phyloP scores from a whole-genome alignment of 1,140 invertebrate species.

The Drosophila saltans region DNA sequence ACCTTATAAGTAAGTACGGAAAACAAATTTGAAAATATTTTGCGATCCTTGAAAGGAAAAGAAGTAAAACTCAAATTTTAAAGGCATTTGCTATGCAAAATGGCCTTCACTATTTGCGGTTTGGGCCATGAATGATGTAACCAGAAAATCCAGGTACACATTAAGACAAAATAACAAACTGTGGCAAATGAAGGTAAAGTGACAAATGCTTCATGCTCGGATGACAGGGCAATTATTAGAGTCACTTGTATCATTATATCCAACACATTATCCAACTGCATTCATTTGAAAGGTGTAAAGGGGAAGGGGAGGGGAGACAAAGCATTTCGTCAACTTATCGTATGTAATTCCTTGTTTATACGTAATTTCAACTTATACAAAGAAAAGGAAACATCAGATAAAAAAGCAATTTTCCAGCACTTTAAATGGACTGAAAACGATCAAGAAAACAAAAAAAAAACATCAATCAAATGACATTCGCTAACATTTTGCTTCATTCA shows the following conservation, averaged over 20 bases:
- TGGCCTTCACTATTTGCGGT: background rate
- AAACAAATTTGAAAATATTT: background rate
- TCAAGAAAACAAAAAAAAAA: too few species aligned
- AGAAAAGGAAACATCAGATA: background rate
- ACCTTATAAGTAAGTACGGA: conserved; percentile 1
- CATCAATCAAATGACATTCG: too few species aligned
- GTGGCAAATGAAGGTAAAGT: background rate
- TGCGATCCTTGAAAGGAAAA: background rate
- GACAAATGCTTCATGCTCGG: conserved; percentile 12
- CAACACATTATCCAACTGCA: conserved; percentile 20
- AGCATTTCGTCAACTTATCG: background rate
- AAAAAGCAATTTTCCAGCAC: background rate
- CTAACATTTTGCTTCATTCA: too few species aligned
- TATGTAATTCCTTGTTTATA: background rate
- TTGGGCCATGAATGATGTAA: background rate
- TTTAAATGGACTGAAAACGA: too few species aligned
- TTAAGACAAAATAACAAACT: too few species aligned
- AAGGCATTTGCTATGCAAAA: background rate
- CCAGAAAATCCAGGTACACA: background rate
- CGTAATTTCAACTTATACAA: background rate
- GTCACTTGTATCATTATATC: background rate
- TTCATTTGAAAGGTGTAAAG: background rate
- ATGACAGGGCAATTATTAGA: conserved; percentile 11
- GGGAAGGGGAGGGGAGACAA: background rate
- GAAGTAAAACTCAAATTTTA: too few species aligned